Percentiles rank a stretch among this genome's conserved stretches.
phyloP scores from a whole-genome alignment of 2,797 vertebrate species.

The Crenichthys baileyi region DNA sequence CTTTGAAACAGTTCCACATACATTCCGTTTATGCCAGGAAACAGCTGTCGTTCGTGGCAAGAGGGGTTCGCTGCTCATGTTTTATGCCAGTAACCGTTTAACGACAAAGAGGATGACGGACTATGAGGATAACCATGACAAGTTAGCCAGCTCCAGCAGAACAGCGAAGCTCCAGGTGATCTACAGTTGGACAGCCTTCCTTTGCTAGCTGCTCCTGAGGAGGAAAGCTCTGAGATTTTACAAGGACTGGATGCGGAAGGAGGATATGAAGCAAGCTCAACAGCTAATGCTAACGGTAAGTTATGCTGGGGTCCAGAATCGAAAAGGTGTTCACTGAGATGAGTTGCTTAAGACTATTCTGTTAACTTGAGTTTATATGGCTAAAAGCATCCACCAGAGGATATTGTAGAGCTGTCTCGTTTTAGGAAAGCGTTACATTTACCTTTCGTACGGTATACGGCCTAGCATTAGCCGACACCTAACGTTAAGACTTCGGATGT shows the following conservation, averaged over 20 bases:
- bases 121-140: slow-evolving; percentile 49
- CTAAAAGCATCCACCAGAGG: slow-evolving; percentile 8
- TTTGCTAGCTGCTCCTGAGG: slow-evolving; percentile 52
- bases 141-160: slow-evolving; percentile 55
- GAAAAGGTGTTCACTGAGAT: slow-evolving; percentile 51
- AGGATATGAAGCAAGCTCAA: slow-evolving; percentile 71
- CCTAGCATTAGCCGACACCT: slow-evolving; percentile 70
- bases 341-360: slow-evolving; percentile 27
- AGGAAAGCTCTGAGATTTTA: slow-evolving; percentile 72
- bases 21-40: slow-evolving; percentile 43
- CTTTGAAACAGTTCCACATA: slow-evolving; percentile 52
- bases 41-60: slow-evolving; percentile 42
- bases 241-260: slow-evolving; percentile 74
- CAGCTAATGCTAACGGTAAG: slow-evolving; percentile 69
- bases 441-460: slow-evolving; percentile 46
- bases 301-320: slow-evolving; percentile 52
- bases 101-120: slow-evolving; percentile 55
- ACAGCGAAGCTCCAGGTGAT: slow-evolving; percentile 53
- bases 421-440: slow-evolving; percentile 26
- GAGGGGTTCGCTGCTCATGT: slow-evolving; percentile 26
- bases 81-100: slow-evolving; percentile 19
- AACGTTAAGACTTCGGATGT: slow-evolving; percentile 27
- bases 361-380: slow-evolving; percentile 25
- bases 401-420: slow-evolving; percentile 25
- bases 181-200: slow-evolving; percentile 32